These are phyloP conservation scores for Coptodon bakossiorum DNA, from an alignment of 2,113 vertebrate species.

Conservation along the genomic window DNA sequence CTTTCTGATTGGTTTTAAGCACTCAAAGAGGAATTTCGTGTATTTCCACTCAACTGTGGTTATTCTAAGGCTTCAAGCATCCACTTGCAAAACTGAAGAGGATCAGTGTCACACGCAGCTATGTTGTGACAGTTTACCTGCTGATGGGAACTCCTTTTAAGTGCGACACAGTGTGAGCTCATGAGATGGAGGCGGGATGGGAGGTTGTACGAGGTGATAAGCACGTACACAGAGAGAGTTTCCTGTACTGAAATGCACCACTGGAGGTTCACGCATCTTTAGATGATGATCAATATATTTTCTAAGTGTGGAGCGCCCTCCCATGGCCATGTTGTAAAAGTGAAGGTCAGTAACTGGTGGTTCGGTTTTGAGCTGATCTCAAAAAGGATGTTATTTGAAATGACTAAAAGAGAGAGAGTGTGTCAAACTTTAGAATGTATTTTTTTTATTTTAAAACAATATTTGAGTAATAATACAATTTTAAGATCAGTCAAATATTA, in stretches of 20 bases:
- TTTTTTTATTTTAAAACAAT: slow-evolving; percentile 21
- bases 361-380: accelerated
- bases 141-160: neutral
- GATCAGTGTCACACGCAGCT: neutral
- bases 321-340: neutral
- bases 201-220: slow-evolving; percentile 44
- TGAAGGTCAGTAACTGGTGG: neutral
- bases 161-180: neutral
- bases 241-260: slow-evolving; percentile 22
- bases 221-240: slow-evolving; percentile 55
- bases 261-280: neutral
- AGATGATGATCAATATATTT: slow-evolving; percentile 22
- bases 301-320: neutral
- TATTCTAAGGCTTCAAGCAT: neutral
- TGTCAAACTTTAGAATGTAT: neutral
- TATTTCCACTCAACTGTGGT: neutral
- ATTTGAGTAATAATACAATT: neutral
- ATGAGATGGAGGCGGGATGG: neutral
- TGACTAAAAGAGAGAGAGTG: neutral
- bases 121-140: slow-evolving; percentile 27
- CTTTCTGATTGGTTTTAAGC: neutral
- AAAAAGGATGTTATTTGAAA: neutral
- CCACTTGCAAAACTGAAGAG: neutral
- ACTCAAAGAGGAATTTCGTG: neutral
- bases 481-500: neutral